Evolutionary conservation across 2,888 invertebrate genomes (phyloP), one percentile per base, ranked within the genome.

Genomic region (Hololepta plana): DNA sequence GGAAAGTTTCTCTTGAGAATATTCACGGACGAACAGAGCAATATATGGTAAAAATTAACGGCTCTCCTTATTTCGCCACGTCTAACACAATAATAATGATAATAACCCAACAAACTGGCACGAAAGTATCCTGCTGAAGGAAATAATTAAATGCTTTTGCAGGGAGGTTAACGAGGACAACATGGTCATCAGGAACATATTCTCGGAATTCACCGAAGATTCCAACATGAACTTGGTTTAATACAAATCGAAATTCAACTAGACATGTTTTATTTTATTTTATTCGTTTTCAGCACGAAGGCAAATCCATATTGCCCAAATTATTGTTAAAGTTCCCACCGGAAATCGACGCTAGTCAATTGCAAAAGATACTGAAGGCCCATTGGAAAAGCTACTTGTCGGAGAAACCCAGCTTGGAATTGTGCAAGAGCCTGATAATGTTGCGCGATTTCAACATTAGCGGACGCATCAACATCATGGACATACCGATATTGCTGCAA

Each of bases 121-220:
- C n/a, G 8, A 3, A 22, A 11, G 9, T 22, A 22, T 12, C 7
- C 12, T 21, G 9, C 6, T 8, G 6, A 21, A 8, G 7, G 22
- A 19, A 9, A 15, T 19, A 17, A 29, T 16, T 16, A 14, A 2
- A 19, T 25, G 16, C 21, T 33, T 32, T 51, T 53, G 26, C 48
- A 71, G 71, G 73, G 75, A 76, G 57, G 72, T 72, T 30, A 76
- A 76, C 49, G 75, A 76, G 44, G 76, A 76, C 49, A 76, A 76
- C 49, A 61, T 68, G 59, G 58, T 76, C 23, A 63, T 72, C 33
- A 58, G 70, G 33, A 69, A 72, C 47, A 62, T 71, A 35, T 59
- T 65, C 2, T 47, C 62, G 2, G 72, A 72, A 42, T 61, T 66
- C 43, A 51, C 60, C 38, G 68, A 67, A 37, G 69, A 70, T 38